A percentile compares a stretch with the other conserved stretches of the same genome.
phyloP scores from a whole-genome alignment of 2,888 invertebrate genomes.

The Eristalinus sepulchralis region DNA sequence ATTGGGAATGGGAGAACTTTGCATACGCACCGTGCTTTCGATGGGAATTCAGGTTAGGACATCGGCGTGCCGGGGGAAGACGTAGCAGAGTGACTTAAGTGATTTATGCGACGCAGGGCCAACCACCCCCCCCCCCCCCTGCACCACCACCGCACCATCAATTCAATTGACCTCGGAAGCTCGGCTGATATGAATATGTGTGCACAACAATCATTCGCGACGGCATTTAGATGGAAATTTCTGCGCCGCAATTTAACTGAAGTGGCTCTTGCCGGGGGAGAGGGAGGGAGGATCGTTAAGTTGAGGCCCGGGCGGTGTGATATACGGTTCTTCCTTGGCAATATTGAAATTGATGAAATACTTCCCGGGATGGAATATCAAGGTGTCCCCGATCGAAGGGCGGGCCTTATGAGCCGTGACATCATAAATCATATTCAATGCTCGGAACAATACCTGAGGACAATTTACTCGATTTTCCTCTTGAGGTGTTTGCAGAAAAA shows the following conservation, averaged over 20 bases:
- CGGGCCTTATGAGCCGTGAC: conserved; percentile 37
- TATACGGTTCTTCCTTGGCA: not conserved
- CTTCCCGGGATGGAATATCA: conserved; percentile 22
- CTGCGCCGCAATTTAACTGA: conserved; percentile 12
- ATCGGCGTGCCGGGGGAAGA: conserved; percentile 31
- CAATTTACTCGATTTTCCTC: conserved; percentile 38
- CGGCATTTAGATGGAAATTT: conserved; percentile 46
- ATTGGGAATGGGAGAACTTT: conserved; percentile 5
- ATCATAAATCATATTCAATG: conserved; percentile 44
- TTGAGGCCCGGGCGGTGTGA: not conserved
- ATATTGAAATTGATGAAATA: conserved; percentile 58
- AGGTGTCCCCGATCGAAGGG: conserved; percentile 4
- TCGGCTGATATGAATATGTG: conserved; percentile 37
- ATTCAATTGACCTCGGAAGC: conserved; percentile 57
- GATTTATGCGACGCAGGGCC: conserved; percentile 26
- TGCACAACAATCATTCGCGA: conserved; percentile 41
- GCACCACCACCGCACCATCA: conserved; percentile 29
- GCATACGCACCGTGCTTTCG: not conserved
- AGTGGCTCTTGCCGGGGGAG: not conserved
- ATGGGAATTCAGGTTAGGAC: conserved; percentile 42
- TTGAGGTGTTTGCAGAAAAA: conserved; percentile 22
- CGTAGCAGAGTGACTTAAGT: conserved; percentile 26
- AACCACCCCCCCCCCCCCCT: not conserved
- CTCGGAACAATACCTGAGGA: conserved; percentile 27
- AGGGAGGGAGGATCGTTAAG: not conserved